Conservation (phyloP, 2,888 invertebrate genomes). For the Drosophila helvetica region DNA sequence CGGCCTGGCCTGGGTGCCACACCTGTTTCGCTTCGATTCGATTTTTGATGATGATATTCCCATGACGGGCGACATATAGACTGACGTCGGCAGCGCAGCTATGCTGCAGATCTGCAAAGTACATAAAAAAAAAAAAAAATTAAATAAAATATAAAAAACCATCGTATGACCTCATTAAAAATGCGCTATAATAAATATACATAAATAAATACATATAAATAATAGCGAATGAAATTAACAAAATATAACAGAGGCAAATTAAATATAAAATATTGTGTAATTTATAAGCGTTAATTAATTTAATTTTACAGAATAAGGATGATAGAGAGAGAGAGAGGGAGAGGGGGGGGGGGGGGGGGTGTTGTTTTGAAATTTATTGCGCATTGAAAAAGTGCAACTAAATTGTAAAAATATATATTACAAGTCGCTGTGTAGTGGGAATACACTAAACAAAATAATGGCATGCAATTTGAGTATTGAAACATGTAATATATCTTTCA, state of each 20-base stretch:
- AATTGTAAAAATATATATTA: slow-evolving; percentile 21
- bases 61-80: slow-evolving; percentile 38
- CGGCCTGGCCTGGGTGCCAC: slow-evolving; percentile 36
- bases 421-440: slow-evolving; percentile 1
- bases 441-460: slow-evolving; percentile 8
- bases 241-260: slow-evolving; percentile 24
- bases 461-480: not conserved
- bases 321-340: not conserved
- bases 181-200: slow-evolving; percentile 42
- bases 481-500: not conserved
- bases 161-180: slow-evolving; percentile 48
- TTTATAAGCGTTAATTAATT: slow-evolving; percentile 60
- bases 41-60: slow-evolving; percentile 43
- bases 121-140: slow-evolving; percentile 7
- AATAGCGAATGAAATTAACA: slow-evolving; percentile 19
- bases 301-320: slow-evolving; percentile 48
- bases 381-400: slow-evolving; percentile 54
- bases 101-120: slow-evolving; percentile 51
- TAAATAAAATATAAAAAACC: slow-evolving; percentile 23
- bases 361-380: slow-evolving; percentile 67
- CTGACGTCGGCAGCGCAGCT: slow-evolving; percentile 11
- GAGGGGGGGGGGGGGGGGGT: not conserved
- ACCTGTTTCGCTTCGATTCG: slow-evolving; percentile 56
- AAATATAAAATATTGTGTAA: slow-evolving; percentile 46
- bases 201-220: slow-evolving; percentile 19